These are phyloP conservation scores for Todus mexicanus DNA, from an alignment of 2,797 vertebrate species.

Conservation along the genomic window DNA sequence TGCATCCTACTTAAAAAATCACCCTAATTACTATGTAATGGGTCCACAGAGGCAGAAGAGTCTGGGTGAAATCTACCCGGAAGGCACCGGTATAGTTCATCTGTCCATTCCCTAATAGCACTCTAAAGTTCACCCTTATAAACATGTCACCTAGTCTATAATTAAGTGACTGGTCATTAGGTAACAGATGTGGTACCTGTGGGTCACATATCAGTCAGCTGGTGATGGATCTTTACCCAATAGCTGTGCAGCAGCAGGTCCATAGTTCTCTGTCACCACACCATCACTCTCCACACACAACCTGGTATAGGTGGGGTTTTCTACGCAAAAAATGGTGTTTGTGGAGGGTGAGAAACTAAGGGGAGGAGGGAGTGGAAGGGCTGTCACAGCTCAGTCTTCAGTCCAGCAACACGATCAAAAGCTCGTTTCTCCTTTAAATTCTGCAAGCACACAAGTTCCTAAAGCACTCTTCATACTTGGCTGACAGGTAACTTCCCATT, in stretches of 20 bases:
- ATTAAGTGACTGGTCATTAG: conserved; percentile 91
- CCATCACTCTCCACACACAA: background rate
- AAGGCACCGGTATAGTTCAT: conserved; percentile 80
- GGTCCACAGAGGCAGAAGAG: conserved; percentile 79
- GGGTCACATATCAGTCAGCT: conserved; percentile 84
- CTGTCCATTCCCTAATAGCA: conserved; percentile 85
- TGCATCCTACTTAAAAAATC: conserved; percentile 91
- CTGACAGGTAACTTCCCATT: background rate
- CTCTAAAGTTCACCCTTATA: conserved; percentile 99
- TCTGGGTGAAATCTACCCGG: conserved; percentile 87
- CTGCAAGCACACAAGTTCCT: background rate
- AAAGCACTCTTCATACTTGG: background rate
- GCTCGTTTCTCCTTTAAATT: background rate
- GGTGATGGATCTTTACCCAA: conserved; percentile 88
- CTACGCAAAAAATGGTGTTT: no score
- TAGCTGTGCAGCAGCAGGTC: conserved; percentile 74
- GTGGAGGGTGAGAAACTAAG: background rate
- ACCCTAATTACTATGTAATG: conserved; percentile 95
- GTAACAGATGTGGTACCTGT: conserved; percentile 86
- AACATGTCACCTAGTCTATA: conserved; percentile 91
- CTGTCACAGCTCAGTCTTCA: background rate
- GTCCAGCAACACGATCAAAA: background rate
- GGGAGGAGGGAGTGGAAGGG: background rate
- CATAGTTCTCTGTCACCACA: conserved; percentile 57
- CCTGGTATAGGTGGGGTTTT: background rate